Percentiles rank a stretch among this genome's conserved stretches.
phyloP scores from a whole-genome alignment of 1,140 invertebrate species.

The Danaus plexippus region DNA sequence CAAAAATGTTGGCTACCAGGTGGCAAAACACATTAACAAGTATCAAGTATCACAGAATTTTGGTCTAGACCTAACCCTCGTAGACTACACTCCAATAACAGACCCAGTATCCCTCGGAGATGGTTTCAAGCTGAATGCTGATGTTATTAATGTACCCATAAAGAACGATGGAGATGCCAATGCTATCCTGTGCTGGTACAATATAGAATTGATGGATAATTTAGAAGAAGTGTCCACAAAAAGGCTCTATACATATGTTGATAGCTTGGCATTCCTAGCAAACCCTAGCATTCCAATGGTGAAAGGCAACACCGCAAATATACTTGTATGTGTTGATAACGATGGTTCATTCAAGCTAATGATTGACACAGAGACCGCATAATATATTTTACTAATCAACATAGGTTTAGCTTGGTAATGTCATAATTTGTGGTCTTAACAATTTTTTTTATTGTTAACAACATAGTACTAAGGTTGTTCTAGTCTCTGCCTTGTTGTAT shows the following conservation, averaged over 20 bases:
- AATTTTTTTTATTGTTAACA: too few relatives aligned
- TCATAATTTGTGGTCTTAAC: too few relatives aligned
- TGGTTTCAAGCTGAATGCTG: conserved; percentile 20
- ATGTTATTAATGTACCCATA: conserved; percentile 35
- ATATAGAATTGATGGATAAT: conserved; percentile 47
- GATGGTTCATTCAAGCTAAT: conserved; percentile 45
- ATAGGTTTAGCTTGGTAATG: neutral
- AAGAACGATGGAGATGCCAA: conserved; percentile 34
- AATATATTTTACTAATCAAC: conserved; percentile 4
- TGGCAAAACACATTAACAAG: conserved; percentile 47
- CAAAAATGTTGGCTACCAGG: conserved; percentile 43
- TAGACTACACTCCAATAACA: conserved; percentile 43
- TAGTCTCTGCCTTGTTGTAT: too few relatives aligned
- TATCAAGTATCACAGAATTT: conserved; percentile 55
- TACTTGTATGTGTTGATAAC: conserved; percentile 41
- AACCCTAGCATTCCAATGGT: conserved; percentile 28
- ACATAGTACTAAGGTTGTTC: too few relatives aligned
- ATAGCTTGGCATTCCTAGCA: conserved; percentile 41
- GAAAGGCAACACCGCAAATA: conserved; percentile 27
- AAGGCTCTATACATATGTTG: conserved; percentile 37
- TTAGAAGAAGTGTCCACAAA: conserved; percentile 39
- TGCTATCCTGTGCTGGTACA: conserved; percentile 53
- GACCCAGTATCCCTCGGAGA: conserved; percentile 31
- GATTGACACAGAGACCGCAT: conserved; percentile 28
- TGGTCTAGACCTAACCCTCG: conserved; percentile 39